Evolutionary conservation across 2,888 invertebrate species (phyloP), one percentile per base, ranked within the genome.

Genomic region (Fragum sueziense): DNA sequence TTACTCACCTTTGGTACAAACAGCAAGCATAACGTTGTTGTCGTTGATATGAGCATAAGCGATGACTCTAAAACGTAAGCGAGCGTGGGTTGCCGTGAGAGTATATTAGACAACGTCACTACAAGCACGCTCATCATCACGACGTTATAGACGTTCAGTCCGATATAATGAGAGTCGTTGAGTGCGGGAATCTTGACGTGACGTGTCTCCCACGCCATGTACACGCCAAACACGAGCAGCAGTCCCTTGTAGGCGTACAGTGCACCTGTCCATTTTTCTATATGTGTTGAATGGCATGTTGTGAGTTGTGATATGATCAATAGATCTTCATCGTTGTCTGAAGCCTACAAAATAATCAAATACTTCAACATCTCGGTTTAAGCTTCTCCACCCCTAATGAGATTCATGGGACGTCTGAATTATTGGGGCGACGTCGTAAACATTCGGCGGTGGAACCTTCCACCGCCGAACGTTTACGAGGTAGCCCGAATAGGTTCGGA

Each of bases 161-260:
- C 98, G 87, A 98, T 98, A 93, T 97, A 97, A 91, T 97, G 97
- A 6, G 97, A 97, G 94, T 98, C 98, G 93, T 98, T 98, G 33
- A 98, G 94, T 0, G 97, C 97, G 20, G 97, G 96, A 88, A 98
- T 97, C 94, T 97, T 97, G 31, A 98, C 97, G 70, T 91, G 88
- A 0, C 92, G 81, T 14, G 98, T 98, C 94, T 97, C 97, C 98
- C 98, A 98, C 0, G 98, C 98, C 97, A 98, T 97, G 94, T 97
- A 98, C 3, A 97, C 96, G 0, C 97, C 98, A 80, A 97, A 97
- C 37, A 97, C 95, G 22, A 98, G 95, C 25, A 98, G 94, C 0
- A 98, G 95, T 1, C 97, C 97, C 93, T 98, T 98, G 94, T 98
- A 98, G 11, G 96, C 96, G 93, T 97, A 98, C 17, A 98, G 95